Base-by-base conservation (phyloP, 2,113 vertebrate genomes). In the Dolichotis patagonum region DNA sequence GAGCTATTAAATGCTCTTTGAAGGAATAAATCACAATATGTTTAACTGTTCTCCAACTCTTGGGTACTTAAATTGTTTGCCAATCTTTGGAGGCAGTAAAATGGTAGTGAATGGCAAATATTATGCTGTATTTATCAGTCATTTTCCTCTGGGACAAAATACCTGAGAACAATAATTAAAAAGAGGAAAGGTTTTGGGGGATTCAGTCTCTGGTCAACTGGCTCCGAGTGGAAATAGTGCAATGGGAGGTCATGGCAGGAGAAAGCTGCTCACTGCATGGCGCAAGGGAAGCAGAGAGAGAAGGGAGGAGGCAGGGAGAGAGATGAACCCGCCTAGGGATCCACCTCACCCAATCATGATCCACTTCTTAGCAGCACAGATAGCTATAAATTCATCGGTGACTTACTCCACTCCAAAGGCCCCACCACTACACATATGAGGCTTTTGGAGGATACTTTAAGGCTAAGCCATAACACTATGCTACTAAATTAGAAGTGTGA, bases 51-150 rank as follows among this genome's bases (percentile, higher is more conserved):
- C 16, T n/a, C 41, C 35, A 16, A 38, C 13, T 26, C 60, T 71
- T 24, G 43, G 81, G 30, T 41, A 56, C 16, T 49, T 88, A 77
- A 75, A 4, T 26, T 65, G 20, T 63, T 75, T n/a, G 82, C 28
- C 65, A 89, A 35, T 81, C 58, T 88, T 89, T 96, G 58, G 86
- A 71, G 24, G 83, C 71, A 91, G 71, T 88, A 88, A 91, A 56
- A 77, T 26, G 54, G 2, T 41, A 32, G 24, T 3, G 0, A 86
- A 71, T 38, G 52, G 69, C 52, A 77, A 71, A 83, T 56, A 62
- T 41, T 95, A 75, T 10, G 2, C n/a, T 90, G 16, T 28, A 20
- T 75, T 43, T 75, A 75, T 43, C 43, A 46, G 24, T 46, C 41
- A 6, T 28, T 43, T 43, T 43, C 24, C 73, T 75, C 22, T 26